phyloP scores from a whole-genome alignment of 2,888 invertebrate species.

The Drosophila seclusa region DNA sequence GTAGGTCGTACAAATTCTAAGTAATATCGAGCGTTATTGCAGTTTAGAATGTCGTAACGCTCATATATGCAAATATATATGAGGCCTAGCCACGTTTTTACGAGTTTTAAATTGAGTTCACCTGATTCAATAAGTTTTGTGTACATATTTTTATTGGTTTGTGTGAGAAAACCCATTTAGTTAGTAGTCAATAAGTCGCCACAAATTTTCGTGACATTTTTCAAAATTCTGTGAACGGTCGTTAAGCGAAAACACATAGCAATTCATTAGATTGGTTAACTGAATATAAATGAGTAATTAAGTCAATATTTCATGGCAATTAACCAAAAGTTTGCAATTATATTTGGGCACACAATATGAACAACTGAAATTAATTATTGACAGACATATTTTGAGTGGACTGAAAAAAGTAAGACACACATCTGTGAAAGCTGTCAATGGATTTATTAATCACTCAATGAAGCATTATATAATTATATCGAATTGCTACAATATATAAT shows the following conservation, averaged over 20 bases:
- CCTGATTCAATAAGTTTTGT: constrained; percentile 36
- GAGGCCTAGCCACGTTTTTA: constrained; percentile 14
- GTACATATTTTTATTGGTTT: constrained; percentile 1
- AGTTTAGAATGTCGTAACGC: constrained; percentile 17
- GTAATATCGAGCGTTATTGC: background rate
- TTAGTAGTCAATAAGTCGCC: background rate
- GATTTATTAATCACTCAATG: background rate
- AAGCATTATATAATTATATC: background rate
- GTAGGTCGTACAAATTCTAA: constrained; percentile 1
- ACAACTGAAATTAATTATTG: constrained; percentile 5
- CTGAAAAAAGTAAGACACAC: background rate
- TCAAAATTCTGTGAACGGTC: constrained; percentile 20
- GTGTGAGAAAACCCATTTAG: background rate
- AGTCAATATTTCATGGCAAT: constrained; percentile 22
- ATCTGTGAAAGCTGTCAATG: background rate
- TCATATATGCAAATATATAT: background rate
- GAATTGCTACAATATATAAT: background rate
- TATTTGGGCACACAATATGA: constrained; percentile 7
- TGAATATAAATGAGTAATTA: constrained; percentile 8
- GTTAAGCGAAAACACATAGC: constrained; percentile 2
- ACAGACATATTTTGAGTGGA: background rate
- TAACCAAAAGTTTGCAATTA: constrained; percentile 8
- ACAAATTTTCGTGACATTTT: constrained; percentile 32
- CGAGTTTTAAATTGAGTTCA: constrained; percentile 35
- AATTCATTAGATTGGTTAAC: background rate